A percentile compares a stretch with the other conserved stretches of the same genome.
Evolutionary conservation across 2,888 invertebrate species (phyloP).

Genomic region (Perithous albicinctus): DNA sequence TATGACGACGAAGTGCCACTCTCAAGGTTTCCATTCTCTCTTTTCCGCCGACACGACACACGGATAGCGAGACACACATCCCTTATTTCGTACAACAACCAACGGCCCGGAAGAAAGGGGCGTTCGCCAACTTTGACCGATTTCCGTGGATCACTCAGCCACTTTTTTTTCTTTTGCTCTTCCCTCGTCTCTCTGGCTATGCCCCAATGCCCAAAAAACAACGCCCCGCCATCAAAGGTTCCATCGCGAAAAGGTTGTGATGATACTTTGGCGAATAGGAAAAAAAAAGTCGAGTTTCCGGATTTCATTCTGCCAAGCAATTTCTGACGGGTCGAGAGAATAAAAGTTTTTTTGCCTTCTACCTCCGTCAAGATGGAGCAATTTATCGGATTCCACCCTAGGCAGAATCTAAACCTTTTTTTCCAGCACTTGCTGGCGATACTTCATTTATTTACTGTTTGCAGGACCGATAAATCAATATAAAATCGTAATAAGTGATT

Average conservation of each 20-base stretch:
- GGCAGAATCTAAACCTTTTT: constrained; percentile 20
- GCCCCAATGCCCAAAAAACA: constrained; percentile 33
- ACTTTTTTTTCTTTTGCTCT: constrained; percentile 53
- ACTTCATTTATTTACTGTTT: neutral
- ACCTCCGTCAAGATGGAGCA: constrained; percentile 5
- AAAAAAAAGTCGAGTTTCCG: constrained; percentile 40
- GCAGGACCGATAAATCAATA: neutral
- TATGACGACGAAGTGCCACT: constrained; percentile 56
- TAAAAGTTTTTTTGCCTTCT: constrained; percentile 39
- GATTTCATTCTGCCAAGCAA: constrained; percentile 53
- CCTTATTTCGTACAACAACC: constrained; percentile 57
- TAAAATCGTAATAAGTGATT: neutral
- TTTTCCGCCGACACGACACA: constrained; percentile 13
- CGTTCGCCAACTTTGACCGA: constrained; percentile 68
- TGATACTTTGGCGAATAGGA: constrained; percentile 14
- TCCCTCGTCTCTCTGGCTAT: constrained; percentile 21
- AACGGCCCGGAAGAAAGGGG: constrained; percentile 63
- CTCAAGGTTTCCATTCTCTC: constrained; percentile 48
- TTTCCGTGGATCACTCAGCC: constrained; percentile 66
- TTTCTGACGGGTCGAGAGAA: constrained; percentile 31
- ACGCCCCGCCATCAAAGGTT: constrained; percentile 37
- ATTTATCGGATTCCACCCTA: constrained; percentile 45
- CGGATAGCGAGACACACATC: constrained; percentile 46
- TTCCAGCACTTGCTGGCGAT: neutral
- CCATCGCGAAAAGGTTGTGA: constrained; percentile 27